phyloP scores from a whole-genome alignment of 2,888 invertebrate genomes.

The Campopleginae sp. region DNA sequence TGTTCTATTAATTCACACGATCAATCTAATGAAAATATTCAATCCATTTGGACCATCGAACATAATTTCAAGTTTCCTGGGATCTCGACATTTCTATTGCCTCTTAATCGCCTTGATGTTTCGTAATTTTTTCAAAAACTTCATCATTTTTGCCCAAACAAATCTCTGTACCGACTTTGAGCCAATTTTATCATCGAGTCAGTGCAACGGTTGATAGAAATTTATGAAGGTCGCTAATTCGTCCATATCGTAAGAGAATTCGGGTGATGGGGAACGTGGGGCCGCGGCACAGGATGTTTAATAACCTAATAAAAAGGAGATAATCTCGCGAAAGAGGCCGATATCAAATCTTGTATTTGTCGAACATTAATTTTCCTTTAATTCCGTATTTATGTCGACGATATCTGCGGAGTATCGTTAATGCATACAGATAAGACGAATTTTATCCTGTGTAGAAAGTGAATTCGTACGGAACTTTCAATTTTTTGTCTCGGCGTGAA shows the following conservation, averaged over 20 bases:
- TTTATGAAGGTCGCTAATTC: not conserved
- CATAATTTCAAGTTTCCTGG: not conserved
- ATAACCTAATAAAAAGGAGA: slow-evolving; percentile 39
- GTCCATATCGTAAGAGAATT: not conserved
- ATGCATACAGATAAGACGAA: slow-evolving; percentile 34
- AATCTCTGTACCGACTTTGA: not conserved
- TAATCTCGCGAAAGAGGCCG: slow-evolving; percentile 32
- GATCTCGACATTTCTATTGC: not conserved
- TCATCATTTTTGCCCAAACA: not conserved
- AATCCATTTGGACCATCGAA: not conserved
- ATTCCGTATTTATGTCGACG: not conserved
- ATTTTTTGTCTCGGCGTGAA: not conserved
- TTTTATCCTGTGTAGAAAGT: not conserved
- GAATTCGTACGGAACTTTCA: not conserved
- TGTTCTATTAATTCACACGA: not conserved
- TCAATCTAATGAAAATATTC: not conserved
- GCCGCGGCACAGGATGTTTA: slow-evolving; percentile 28
- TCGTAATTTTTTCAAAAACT: not conserved
- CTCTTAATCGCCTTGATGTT: not conserved
- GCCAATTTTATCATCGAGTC: not conserved
- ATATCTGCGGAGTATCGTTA: slow-evolving; percentile 34
- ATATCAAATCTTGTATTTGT: slow-evolving; percentile 15
- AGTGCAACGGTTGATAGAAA: not conserved
- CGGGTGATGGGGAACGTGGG: not conserved
- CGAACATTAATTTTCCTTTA: not conserved